Conservation (phyloP, 2,797 vertebrate genomes). For the Nannoperca australis region DNA sequence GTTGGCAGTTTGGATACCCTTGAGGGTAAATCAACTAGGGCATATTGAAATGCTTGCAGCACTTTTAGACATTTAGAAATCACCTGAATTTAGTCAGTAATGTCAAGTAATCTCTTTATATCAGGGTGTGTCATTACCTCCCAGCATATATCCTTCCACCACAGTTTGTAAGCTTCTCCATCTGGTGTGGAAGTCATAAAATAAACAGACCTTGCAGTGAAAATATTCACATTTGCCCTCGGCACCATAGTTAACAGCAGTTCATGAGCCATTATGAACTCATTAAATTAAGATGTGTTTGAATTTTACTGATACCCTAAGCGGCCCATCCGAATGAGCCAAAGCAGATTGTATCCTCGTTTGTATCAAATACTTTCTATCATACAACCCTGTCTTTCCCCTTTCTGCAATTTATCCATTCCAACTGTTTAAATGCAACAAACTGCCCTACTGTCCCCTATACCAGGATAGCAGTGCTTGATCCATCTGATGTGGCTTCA, state of each 20-base stretch:
- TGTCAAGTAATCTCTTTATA: conserved; percentile 66
- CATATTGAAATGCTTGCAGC: conserved; percentile 23
- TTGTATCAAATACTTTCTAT: conserved; percentile 13
- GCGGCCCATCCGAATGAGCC: conserved; percentile 7
- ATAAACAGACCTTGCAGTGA: conserved; percentile 60
- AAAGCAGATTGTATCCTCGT: conserved; percentile 13
- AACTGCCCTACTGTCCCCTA: conserved; percentile 31
- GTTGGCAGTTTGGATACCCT: conserved; percentile 17
- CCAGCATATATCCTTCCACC: conserved; percentile 44
- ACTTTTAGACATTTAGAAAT: conserved; percentile 43
- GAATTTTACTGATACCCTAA: conserved; percentile 19
- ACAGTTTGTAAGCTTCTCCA: conserved; percentile 54
- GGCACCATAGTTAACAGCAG: conserved; percentile 44
- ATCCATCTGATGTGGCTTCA: conserved; percentile 56
- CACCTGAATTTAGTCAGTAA: conserved; percentile 64
- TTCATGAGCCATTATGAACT: conserved; percentile 40
- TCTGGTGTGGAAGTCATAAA: conserved; percentile 64
- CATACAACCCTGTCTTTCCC: background rate
- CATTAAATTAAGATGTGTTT: conserved; percentile 25
- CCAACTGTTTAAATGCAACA: conserved; percentile 11
- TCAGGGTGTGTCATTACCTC: conserved; percentile 55
- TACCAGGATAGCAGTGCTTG: conserved; percentile 58
- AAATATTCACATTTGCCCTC: conserved; percentile 49
- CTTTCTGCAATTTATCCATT: background rate
- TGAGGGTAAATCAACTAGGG: conserved; percentile 30